Conservation (phyloP, 2,888 invertebrate genomes). For the Conomelus anceps region DNA sequence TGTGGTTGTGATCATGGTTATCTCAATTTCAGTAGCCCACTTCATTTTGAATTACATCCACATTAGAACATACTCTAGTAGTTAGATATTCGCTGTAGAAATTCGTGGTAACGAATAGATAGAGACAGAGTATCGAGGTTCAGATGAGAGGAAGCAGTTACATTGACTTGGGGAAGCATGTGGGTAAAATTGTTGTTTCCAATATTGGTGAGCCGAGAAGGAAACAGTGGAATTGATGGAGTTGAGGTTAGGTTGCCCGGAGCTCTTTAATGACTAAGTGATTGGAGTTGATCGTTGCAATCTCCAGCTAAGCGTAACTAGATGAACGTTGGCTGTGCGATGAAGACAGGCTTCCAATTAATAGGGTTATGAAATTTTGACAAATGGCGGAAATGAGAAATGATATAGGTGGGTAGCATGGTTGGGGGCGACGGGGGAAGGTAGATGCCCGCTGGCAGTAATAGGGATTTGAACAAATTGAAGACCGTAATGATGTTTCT, state of each 20-base stretch:
- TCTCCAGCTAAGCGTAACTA: not conserved
- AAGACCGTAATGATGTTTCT: not conserved
- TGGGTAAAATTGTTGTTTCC: not conserved
- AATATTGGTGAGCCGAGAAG: not conserved
- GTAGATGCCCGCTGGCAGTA: not conserved
- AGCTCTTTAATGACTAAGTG: not conserved
- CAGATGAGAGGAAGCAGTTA: too few species aligned
- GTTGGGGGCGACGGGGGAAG: not conserved
- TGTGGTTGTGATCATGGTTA: too few species aligned
- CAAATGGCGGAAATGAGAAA: not conserved
- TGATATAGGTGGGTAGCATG: not conserved
- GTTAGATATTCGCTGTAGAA: too few species aligned
- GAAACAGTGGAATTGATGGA: not conserved
- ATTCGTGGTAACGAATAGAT: too few species aligned
- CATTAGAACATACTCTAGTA: too few species aligned
- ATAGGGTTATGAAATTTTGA: not conserved
- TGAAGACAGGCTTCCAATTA: not conserved
- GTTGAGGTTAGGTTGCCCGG: not conserved
- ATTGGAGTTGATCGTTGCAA: not conserved
- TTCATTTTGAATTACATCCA: too few species aligned
- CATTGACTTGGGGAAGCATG: not conserved
- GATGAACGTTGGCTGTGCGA: too few species aligned
- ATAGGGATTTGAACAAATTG: not conserved
- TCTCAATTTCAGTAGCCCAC: too few species aligned
- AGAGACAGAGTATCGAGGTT: too few species aligned